A percentile compares a stretch with the other conserved stretches of the same genome.
Conservation (phyloP, 2,113 vertebrate genomes). For the Paedocypris sp. region DNA sequence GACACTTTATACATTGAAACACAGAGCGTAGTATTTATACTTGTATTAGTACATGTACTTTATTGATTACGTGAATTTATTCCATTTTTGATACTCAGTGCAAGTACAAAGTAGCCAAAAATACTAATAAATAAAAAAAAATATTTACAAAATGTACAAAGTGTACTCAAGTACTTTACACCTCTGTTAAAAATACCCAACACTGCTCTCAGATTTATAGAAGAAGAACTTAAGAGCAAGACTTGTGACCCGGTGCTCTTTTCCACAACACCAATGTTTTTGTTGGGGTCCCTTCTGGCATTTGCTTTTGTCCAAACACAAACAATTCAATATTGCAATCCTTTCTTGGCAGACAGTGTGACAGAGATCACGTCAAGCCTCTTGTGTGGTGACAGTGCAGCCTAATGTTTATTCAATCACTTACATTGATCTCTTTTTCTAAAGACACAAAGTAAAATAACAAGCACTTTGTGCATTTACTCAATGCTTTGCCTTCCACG, state of each 20-base stretch:
- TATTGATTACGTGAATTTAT: too few species aligned
- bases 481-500: too few species aligned
- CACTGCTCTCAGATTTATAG: too few species aligned
- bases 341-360: constrained; percentile 62
- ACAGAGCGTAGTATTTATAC: too few species aligned
- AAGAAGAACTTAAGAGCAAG: neutral
- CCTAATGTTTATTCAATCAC: constrained; percentile 35
- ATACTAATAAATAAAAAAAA: too few species aligned
- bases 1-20: too few species aligned
- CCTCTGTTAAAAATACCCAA: too few species aligned
- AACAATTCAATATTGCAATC: constrained; percentile 55
- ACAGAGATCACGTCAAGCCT: constrained; percentile 43
- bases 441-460: neutral
- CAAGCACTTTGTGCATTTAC: neutral
- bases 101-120: too few species aligned
- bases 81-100: too few species aligned
- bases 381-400: constrained; percentile 7
- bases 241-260: neutral
- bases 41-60: too few species aligned
- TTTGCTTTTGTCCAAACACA: constrained; percentile 63
- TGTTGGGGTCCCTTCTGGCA: constrained; percentile 50
- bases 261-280: constrained; percentile 30
- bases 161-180: too few species aligned
- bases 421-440: constrained; percentile 18
- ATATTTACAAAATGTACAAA: too few species aligned